A percentile compares a stretch with the other conserved stretches of the same genome.
phyloP scores from a whole-genome alignment of 2,113 vertebrate genomes.

The Picathartes gymnocephalus region DNA sequence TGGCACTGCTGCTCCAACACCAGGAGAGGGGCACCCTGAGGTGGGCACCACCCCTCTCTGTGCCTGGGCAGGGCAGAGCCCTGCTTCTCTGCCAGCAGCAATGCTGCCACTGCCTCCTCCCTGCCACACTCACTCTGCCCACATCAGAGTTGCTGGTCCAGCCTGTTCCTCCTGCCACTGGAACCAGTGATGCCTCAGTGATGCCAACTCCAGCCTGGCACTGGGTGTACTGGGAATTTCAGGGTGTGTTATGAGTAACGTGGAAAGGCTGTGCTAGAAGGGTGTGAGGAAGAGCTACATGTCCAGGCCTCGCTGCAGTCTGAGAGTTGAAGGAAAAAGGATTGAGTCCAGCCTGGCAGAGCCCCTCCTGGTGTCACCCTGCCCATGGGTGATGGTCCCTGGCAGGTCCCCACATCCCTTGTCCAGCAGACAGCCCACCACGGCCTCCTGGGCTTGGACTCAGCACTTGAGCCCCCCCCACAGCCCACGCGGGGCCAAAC shows the following conservation, averaged over 20 bases:
- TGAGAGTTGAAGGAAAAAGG: not conserved
- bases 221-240: not conserved
- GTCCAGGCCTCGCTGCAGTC: not conserved
- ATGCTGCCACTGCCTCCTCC: not conserved
- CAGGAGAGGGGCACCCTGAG: not conserved
- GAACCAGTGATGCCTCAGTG: accelerated
- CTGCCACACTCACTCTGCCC: not conserved
- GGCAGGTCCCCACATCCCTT: not conserved
- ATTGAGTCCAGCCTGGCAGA: not conserved
- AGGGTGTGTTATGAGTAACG: not conserved
- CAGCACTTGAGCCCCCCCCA: not conserved
- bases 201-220: not conserved
- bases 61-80: not conserved
- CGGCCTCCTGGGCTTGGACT: accelerated
- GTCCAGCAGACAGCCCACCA: not conserved
- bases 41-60: not conserved
- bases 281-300: not conserved
- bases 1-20: not conserved
- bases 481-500: accelerated
- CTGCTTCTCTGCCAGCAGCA: not conserved
- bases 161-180: not conserved
- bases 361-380: not conserved
- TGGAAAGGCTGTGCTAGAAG: not conserved
- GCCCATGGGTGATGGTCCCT: not conserved
- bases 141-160: not conserved